Evolutionary conservation across 2,113 vertebrate genomes (phyloP).

Genomic region (Oceanodroma tethys): DNA sequence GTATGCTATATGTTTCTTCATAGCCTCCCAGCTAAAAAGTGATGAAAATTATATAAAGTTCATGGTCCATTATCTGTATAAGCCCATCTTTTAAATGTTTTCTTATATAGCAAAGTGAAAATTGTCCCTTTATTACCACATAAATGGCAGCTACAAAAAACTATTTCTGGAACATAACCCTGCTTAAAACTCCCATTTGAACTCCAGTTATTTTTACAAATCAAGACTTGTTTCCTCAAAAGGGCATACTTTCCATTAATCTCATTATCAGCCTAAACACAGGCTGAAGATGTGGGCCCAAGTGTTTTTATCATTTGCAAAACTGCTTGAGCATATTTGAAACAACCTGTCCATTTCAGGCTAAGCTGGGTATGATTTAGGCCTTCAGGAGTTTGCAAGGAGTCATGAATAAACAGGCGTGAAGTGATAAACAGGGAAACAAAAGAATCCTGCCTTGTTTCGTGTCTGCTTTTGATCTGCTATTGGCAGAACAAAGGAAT

Average conservation of each 20-base stretch:
- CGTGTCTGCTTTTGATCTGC: constrained; percentile 10
- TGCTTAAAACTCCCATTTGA: neutral
- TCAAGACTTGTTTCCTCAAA: neutral
- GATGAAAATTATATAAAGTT: neutral
- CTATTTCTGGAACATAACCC: neutral
- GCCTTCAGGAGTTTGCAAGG: neutral
- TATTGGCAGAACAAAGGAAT: constrained; percentile 8
- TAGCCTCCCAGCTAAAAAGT: neutral
- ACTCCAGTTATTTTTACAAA: neutral
- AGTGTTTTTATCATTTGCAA: neutral
- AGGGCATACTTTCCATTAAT: neutral
- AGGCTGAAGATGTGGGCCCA: neutral
- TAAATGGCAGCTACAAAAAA: neutral
- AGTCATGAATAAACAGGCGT: neutral
- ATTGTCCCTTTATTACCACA: neutral
- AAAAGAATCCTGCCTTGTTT: neutral
- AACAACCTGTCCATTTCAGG: neutral
- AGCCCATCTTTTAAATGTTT: neutral
- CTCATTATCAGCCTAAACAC: neutral
- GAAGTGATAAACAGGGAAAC: neutral
- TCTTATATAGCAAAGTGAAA: neutral
- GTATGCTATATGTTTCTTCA: neutral
- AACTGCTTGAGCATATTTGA: neutral
- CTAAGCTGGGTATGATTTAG: neutral
- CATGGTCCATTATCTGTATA: neutral